A percentile compares a stretch with the other conserved stretches of the same genome.
These are phyloP conservation scores for Corythornis vintsioides DNA, from an alignment of 2,113 vertebrate species.

Conservation along the genomic window DNA sequence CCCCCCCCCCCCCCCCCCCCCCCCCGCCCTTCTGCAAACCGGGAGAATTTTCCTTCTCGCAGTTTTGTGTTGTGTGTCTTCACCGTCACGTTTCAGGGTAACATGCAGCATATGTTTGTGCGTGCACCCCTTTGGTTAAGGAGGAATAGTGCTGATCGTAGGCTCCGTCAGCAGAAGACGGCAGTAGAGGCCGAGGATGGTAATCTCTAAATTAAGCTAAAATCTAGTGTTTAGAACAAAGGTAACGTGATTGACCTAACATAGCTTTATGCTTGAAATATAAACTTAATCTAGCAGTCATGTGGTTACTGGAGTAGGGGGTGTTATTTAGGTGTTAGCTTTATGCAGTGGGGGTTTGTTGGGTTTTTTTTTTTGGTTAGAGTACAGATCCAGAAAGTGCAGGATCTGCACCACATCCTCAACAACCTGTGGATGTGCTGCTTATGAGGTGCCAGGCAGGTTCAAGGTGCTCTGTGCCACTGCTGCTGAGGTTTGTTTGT, in stretches of 20 bases:
- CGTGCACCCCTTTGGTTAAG: neutral
- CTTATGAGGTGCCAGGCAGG: neutral
- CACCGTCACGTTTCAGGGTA: neutral
- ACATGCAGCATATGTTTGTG: fast-evolving
- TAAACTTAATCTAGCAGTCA: neutral
- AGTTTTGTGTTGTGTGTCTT: neutral
- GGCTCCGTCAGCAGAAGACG: neutral
- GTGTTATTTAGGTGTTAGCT: neutral
- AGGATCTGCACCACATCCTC: neutral
- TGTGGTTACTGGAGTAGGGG: neutral
- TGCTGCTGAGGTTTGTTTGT: neutral
- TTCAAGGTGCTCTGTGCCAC: fast-evolving
- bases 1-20: neutral
- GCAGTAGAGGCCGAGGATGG: neutral
- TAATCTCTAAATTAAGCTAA: neutral
- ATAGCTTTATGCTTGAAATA: neutral
- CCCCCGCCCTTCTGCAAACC: no score
- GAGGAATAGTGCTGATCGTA: fast-evolving
- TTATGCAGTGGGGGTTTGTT: neutral
- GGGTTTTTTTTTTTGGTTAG: neutral
- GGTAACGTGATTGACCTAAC: neutral
- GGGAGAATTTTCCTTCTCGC: neutral
- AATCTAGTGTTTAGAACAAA: neutral
- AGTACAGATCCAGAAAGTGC: neutral
- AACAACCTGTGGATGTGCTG: neutral